Conservation (phyloP, 1,140 invertebrate genomes). For the Heliconius melpomene region DNA sequence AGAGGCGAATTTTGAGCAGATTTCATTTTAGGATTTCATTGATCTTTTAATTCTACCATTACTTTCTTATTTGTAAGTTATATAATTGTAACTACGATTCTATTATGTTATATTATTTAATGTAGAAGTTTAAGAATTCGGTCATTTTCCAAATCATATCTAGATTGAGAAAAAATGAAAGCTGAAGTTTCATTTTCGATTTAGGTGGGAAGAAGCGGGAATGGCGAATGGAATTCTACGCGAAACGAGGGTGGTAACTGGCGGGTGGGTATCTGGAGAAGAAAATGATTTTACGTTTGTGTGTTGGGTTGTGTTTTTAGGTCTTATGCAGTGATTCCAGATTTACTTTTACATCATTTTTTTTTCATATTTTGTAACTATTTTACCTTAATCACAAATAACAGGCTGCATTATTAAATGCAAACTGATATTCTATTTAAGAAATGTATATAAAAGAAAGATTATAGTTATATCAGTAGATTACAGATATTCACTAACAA, state of each 20-base stretch:
- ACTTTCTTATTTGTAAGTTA: neutral
- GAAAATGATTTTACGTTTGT: neutral
- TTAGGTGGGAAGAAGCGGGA: conserved; percentile 75
- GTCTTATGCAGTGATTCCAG: neutral
- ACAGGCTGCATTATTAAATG: neutral
- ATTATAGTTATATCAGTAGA: too few species aligned
- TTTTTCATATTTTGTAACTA: too few species aligned
- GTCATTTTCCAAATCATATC: conserved; percentile 68
- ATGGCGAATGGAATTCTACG: conserved; percentile 52
- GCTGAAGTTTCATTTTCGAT: conserved; percentile 78
- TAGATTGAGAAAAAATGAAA: conserved; percentile 68
- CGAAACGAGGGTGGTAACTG: conserved; percentile 71
- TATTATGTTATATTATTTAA: neutral
- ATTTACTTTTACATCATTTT: neutral
- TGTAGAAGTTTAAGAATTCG: conserved; percentile 62
- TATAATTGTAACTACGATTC: neutral
- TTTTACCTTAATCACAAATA: too few species aligned
- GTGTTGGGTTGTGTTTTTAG: neutral
- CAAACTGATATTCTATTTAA: neutral
- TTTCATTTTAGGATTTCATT: neutral
- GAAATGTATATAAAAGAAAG: neutral
- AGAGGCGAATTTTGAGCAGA: neutral
- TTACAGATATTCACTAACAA: too few species aligned
- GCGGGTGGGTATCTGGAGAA: conserved; percentile 72
- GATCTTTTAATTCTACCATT: neutral